Base-by-base conservation (phyloP, 2,888 invertebrate genomes). In the Junonia oenone region DNA sequence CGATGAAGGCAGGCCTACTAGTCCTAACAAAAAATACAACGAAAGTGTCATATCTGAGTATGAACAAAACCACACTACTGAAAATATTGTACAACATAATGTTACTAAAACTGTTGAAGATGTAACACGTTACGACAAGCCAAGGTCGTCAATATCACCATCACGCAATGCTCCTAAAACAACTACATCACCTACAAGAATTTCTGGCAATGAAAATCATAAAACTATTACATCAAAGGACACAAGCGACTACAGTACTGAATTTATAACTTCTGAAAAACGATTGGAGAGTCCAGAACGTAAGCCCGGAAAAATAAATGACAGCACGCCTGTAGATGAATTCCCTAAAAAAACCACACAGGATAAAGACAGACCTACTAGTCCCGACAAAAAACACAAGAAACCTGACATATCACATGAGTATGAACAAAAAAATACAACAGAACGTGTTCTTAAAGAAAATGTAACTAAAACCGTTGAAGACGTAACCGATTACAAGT, bases 161-260 rank as follows among this genome's bases (percentile, higher is more conserved):
- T 51, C 60, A 47, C 64, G 49, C 33, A 68, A 33, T 53, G 17
- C 45, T 58, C 59, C 45, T 65, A 66, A 33, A 56, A 62, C 56
- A 40, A 64, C 55, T 6, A 56, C 56, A 29, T 55, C 55, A 15
- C 57, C 59, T 15, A 64, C 57, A 4, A 62, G 62, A 15, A 59
- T 68, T 53, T 59, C 67, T 26, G 66, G 69, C 74, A 26, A 43
- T 43, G 19, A 26, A 6, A 0, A 5, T 11, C 11, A 11, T n/a
- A 2, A 2, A n/a, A n/a, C 31, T 4, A 2, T 33, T 8, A 8
- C 14, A 14, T 6, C 6, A 14, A 37, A 37, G 2, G 6, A 37
- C 14, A 37, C 15, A 37, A 2, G n/a, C n/a, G 31, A 33, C 31
- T 33, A 33, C n/a, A 33, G 31, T n/a, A 33, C 31, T 4, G 31